phyloP scores from a whole-genome alignment of 2,113 vertebrate genomes.

The Antidorcas marsupialis region DNA sequence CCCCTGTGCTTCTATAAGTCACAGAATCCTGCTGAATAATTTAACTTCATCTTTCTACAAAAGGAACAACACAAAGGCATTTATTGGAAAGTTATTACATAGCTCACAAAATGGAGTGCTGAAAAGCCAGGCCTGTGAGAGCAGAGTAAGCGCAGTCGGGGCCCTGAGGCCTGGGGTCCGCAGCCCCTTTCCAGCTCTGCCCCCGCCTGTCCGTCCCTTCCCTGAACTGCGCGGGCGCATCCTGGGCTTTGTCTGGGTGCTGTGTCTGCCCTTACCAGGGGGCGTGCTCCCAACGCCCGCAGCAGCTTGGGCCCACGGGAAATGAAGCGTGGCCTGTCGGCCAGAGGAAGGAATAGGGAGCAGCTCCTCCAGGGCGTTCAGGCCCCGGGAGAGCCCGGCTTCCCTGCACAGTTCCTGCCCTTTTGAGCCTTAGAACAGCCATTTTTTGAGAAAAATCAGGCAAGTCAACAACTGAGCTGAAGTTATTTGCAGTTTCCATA shows the following conservation, averaged over 20 bases:
- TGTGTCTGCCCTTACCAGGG: not conserved
- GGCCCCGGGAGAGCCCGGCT: rapidly evolving
- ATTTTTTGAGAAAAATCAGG: not conserved
- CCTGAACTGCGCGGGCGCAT: not conserved
- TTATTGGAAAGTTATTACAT: not conserved
- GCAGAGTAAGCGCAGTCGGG: not conserved
- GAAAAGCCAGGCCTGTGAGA: not conserved
- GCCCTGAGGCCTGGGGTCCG: rapidly evolving
- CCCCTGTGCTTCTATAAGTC: not conserved
- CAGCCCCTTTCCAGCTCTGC: not conserved
- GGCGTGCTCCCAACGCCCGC: not conserved
- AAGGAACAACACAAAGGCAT: not conserved
- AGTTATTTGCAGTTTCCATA: not conserved
- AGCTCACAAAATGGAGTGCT: not conserved
- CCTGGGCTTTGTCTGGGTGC: not conserved
- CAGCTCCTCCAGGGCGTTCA: no score
- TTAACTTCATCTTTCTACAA: not conserved
- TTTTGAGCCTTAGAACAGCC: not conserved
- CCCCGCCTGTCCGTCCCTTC: no score
- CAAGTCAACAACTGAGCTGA: not conserved
- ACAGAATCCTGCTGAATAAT: not conserved
- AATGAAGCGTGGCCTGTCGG: not conserved
- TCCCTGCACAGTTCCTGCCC: no score
- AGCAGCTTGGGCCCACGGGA: not conserved
- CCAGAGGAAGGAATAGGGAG: not conserved